Conservation (phyloP, 2,113 vertebrate species). For the Mus spicilegus region DNA sequence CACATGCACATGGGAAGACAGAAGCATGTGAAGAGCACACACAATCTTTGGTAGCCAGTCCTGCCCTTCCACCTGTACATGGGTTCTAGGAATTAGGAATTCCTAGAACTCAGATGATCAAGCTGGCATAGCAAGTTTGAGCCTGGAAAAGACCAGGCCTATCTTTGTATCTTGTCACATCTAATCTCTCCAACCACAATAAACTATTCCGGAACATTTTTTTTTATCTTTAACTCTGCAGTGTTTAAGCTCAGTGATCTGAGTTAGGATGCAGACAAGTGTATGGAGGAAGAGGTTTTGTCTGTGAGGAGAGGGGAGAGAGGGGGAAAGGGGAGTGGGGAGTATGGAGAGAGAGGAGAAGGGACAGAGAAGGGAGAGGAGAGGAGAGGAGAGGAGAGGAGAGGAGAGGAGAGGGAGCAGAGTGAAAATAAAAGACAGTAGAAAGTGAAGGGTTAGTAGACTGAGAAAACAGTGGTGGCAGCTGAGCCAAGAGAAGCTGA, state of each 20-base stretch:
- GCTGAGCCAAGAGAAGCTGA: too few species aligned
- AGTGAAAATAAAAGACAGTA: too few species aligned
- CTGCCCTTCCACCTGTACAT: background rate
- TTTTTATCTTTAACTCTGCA: background rate
- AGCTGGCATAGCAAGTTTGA: background rate
- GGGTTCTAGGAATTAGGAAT: background rate
- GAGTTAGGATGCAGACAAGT: background rate
- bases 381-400: too few species aligned
- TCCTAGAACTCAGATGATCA: background rate
- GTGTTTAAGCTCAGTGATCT: background rate
- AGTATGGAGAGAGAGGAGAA: too few species aligned
- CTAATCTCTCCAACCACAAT: background rate
- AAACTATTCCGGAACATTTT: background rate
- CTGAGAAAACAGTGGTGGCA: too few species aligned
- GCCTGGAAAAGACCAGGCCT: too few species aligned
- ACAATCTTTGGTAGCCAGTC: background rate
- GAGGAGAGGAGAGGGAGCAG: too few species aligned
- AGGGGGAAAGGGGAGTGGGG: too few species aligned
- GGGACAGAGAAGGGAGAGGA: too few species aligned
- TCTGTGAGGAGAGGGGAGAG: too few species aligned
- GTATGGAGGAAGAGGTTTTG: background rate
- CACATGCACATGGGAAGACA: background rate
- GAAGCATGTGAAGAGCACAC: background rate
- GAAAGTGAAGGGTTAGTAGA: too few species aligned
- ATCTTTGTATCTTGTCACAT: background rate